Base-by-base conservation (phyloP, 2,113 vertebrate species). In the Hippotragus niger region DNA sequence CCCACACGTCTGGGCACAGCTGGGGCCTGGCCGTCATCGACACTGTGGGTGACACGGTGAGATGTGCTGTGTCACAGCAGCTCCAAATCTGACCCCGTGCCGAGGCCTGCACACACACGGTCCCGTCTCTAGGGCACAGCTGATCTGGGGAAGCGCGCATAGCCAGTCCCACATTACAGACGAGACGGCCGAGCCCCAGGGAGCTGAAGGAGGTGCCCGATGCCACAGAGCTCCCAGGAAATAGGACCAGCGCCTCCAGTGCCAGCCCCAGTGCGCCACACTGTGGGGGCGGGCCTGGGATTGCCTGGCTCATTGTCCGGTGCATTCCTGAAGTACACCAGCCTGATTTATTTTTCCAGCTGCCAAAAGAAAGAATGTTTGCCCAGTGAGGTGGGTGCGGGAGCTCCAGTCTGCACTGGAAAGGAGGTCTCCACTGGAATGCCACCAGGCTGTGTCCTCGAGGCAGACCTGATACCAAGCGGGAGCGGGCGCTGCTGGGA, bases 171-270 rank as follows among this genome's bases (percentile, higher is more conserved):
- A 3, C 45, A 29, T 57, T 31, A 5, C 1, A 13, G 40, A 50
- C 1, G 2, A 23, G 57, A 60, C 0, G 2, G 53, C 11, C 0
- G 2, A 29, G 85, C 23, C 31, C 88, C 60, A 0, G 50, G 92
- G 67, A 83, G 36, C 53, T 19, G 60, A 19, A 78, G 50, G 43
- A 17, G 19, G 14, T 8, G n/a, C 33, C 31, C 12, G 36, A 36
- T 23, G 36, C 45, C 93, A 27, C 40, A 6, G 31, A 47, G 81
- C 40, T 71, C 57, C 5, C 2, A 8, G 19, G 40, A 76, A 36
- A 5, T 0, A 14, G 80, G 74, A 8, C 88, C 36, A 2, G 55
- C 27, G 2, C 11, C 0, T 3, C 10, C 0, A 1, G 19, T 0
- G 27, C 31, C 17, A 7, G 27, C 80, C 80, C 1, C 1, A 9